Conservation (phyloP, 2,797 vertebrate species). For the Sebastolobus altivelis region DNA sequence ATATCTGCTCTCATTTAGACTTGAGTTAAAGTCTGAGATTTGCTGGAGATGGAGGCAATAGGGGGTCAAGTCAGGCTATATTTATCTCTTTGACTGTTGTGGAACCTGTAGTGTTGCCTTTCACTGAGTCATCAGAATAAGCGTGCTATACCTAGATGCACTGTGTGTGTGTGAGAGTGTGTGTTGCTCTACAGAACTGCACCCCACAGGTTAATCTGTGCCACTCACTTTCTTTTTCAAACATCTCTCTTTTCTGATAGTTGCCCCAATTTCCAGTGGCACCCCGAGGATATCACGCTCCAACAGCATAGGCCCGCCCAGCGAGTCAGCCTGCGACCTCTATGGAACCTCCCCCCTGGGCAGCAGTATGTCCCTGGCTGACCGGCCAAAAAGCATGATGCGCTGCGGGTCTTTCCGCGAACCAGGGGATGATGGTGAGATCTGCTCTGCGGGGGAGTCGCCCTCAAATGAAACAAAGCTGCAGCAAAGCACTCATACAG, state of each 20-base stretch:
- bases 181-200: background rate
- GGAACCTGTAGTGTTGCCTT: constrained; percentile 60
- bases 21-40: constrained; percentile 42
- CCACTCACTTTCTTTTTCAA: constrained; percentile 19
- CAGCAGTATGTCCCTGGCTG: constrained; percentile 95
- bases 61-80: constrained; percentile 60
- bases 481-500: background rate
- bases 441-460: constrained; percentile 23
- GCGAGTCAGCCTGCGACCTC: constrained; percentile 92
- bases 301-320: constrained; percentile 95
- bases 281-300: constrained; percentile 95
- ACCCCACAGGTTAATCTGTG: constrained; percentile 14
- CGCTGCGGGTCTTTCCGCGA: constrained; percentile 98
- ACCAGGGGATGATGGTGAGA: constrained; percentile 94
- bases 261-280: constrained; percentile 87
- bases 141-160: constrained; percentile 13
- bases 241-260: constrained; percentile 74
- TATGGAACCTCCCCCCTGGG: constrained; percentile 94
- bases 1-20: constrained; percentile 5
- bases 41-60: constrained; percentile 42
- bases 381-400: constrained; percentile 96
- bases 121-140: constrained; percentile 67
- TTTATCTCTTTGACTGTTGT: constrained; percentile 70
- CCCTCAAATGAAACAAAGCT: constrained; percentile 44
- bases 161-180: constrained; percentile 19